These are phyloP conservation scores for Trichonephila inaurata DNA, from an alignment of 1,140 invertebrate genomes.

Conservation along the genomic window DNA sequence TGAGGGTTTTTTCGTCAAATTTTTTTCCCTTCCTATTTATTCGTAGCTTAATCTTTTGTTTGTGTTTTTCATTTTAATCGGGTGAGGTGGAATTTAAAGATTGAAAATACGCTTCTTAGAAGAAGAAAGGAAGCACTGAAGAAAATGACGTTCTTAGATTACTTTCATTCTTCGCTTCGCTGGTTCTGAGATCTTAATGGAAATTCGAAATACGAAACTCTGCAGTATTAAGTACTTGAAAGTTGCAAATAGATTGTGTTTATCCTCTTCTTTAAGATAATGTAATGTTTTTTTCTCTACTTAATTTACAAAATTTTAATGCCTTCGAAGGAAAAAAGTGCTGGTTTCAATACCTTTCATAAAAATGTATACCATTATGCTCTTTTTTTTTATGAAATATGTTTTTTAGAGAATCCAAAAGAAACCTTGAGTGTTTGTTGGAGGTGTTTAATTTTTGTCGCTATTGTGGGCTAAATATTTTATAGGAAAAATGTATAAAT, in stretches of 20 bases:
- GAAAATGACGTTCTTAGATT: conserved; percentile 30
- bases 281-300: not conserved
- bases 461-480: no score
- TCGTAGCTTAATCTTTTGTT: conserved; percentile 28
- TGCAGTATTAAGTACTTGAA: conserved; percentile 4
- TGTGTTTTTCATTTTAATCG: conserved; percentile 33
- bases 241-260: not conserved
- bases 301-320: not conserved
- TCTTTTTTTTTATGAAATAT: no score
- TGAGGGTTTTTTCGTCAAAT: not conserved
- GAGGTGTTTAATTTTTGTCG: no score
- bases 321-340: not conserved
- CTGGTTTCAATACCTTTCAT: no score
- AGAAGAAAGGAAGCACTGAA: not conserved
- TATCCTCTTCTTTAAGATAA: not conserved
- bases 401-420: no score
- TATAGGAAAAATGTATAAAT: no score
- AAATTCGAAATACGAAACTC: conserved; percentile 13
- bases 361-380: no score
- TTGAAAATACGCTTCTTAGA: conserved; percentile 12
- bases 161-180: conserved; percentile 1
- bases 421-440: no score
- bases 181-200: conserved; percentile 11
- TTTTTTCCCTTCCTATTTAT: not conserved
- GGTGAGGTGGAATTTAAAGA: conserved; percentile 24